Base-by-base conservation (phyloP, 35 echinoderm and acorn worm species). In the Holothuria glaberrima region DNA sequence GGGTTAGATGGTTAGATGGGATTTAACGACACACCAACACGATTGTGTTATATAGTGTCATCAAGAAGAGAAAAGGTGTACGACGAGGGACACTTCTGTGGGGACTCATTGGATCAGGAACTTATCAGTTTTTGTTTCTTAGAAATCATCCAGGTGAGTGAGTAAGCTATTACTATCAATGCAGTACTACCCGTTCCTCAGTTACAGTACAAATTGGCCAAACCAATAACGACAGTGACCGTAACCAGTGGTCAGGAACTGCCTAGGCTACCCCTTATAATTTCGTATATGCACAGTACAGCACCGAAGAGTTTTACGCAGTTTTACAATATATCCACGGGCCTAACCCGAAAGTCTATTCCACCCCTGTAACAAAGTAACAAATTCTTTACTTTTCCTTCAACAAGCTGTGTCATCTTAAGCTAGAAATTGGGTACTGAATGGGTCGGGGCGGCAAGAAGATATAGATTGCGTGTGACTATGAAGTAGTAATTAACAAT, bases 131-230 rank as follows among this genome's bases (percentile, higher is more conserved):
- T 31, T 73, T 73, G 69, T 19, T 26, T 48, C 20, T 48, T 50
- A 77, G 13, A 77, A 77, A 77, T 77, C 27, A 77, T 77, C 48
- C 73, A 77, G 73, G 73, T 77, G 36, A 77, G 73, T 31, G 6
- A 73, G 17, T 14, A 12, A 54, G 50, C 50, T 54, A 9, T 54
- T 14, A 9, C 16, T 54, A 54, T 54, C 50, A 54, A 17, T 54
- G 50, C 50, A 54, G 50, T 54, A 17, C 50, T 9, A 64, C 60
- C 60, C 60, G 60, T 64, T 64, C 19, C 19, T 12, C 2, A 64
- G 60, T 14, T 14, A 64, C 60, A 64, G 13, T 64, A 64, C 60
- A 64, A 64, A 12, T 64, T 64, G 60, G 60, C 26, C 60, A 64
- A 64, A 64, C 3, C 60, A 64, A 64, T 64, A 5, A 64, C 13